Evolutionary conservation across 2,797 vertebrate species (phyloP).

Genomic region (Oophaga sylvatica): DNA sequence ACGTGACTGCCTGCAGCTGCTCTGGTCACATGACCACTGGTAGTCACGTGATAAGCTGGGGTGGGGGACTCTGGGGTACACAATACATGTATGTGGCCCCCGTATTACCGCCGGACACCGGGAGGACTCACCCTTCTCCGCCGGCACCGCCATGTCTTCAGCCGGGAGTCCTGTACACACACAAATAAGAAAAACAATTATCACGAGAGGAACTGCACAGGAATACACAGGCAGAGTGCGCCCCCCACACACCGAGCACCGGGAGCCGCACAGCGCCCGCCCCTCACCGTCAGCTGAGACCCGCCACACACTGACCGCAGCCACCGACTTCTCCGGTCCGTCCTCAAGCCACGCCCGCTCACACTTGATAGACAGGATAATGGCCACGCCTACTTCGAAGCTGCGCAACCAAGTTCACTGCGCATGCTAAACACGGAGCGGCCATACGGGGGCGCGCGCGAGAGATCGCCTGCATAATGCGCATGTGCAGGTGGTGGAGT

Average conservation of each 20-base stretch:
- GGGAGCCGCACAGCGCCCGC: not conserved
- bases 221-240: not conserved
- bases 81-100: not conserved
- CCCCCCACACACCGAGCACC: not conserved
- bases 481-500: not conserved
- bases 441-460: not conserved
- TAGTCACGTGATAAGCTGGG: conserved; percentile 17
- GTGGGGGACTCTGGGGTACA: no score
- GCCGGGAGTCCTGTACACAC: not conserved
- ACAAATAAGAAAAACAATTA: not conserved
- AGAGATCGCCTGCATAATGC: not conserved
- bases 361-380: not conserved
- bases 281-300: not conserved
- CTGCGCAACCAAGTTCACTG: not conserved
- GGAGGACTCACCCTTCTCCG: conserved; percentile 49
- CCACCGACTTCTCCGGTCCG: not conserved
- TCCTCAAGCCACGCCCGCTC: not conserved
- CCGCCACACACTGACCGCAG: not conserved
- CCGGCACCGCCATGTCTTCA: conserved; percentile 49
- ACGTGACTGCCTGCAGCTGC: not conserved
- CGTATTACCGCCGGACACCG: not conserved
- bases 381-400: not conserved
- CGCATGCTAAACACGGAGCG: not conserved
- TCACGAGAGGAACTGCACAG: not conserved
- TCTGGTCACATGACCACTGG: conserved; percentile 22